phyloP scores from a whole-genome alignment of 2,888 invertebrate species.

The Stenodera caucasica region DNA sequence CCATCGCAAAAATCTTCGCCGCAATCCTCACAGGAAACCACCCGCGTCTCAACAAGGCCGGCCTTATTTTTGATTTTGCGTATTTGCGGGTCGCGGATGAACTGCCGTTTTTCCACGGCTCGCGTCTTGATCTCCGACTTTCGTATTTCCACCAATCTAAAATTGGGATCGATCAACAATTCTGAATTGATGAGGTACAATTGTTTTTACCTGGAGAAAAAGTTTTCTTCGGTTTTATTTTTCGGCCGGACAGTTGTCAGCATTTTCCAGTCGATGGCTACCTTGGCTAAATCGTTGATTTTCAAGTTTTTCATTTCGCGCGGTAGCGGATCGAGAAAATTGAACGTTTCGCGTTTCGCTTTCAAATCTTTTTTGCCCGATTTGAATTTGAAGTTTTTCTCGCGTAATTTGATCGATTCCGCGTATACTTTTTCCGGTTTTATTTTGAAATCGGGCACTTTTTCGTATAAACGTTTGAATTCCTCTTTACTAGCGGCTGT shows the following conservation, averaged over 20 bases:
- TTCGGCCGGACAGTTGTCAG: conserved; percentile 85
- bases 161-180: too few species aligned
- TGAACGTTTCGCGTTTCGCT: conserved; percentile 65
- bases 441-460: conserved; percentile 88
- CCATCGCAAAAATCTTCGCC: conserved; percentile 85
- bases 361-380: conserved; percentile 72
- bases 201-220: conserved; percentile 73
- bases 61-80: conserved; percentile 81
- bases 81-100: conserved; percentile 66
- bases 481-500: conserved; percentile 80
- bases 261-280: conserved; percentile 93
- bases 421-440: conserved; percentile 79
- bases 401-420: conserved; percentile 77
- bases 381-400: conserved; percentile 74
- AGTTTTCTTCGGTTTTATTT: conserved; percentile 81
- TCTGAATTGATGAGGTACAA: too few species aligned
- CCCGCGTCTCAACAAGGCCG: conserved; percentile 77
- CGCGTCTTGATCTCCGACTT: conserved; percentile 76
- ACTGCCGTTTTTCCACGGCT: conserved; percentile 69
- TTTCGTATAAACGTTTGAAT: conserved; percentile 78
- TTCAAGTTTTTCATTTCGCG: conserved; percentile 76
- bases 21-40: conserved; percentile 76
- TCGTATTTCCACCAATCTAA: conserved; percentile 76
- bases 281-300: conserved; percentile 76
- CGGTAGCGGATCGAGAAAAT: conserved; percentile 78